Evolutionary conservation across 2,888 invertebrate species (phyloP), one percentile per base, ranked within the genome.

Genomic region (Tenthredo amoena): DNA sequence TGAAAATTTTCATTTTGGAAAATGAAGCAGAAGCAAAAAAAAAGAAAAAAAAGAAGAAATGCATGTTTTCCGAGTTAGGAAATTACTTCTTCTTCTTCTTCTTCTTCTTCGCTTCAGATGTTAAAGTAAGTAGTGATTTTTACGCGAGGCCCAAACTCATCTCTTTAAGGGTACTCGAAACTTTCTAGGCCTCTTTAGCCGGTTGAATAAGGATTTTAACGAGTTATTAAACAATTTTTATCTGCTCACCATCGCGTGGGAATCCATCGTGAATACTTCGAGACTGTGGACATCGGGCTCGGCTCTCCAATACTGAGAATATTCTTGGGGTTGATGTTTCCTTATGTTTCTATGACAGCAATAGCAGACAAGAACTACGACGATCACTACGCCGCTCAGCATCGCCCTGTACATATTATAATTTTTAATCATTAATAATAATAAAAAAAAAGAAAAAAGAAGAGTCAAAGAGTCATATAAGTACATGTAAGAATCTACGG

Each of bases 301-400:
- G 74, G 91, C 88, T 86, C 94, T 92, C 94, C 95, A 94, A 89
- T 94, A 95, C 79, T 92, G 92, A 68, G 93, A 91, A 87, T 92
- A 92, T 86, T 93, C 92, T 87, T 86, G 94, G 88, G 94, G 93
- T 84, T 94, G 94, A 87, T 94, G 92, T 90, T 95, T 95, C 86
- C 94, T 93, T 88, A 94, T 94, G 87, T 91, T 96, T 93, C 92
- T 95, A 93, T 96, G 96, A 91, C 96, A 96, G 93, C 96, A 96
- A 93, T 96, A 97, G 93, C 97, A 97, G 86, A 97, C 95, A 58
- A 97, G 95, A 91, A 97, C 96, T 86, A 97, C 95, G 77, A 97
- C 96, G 89, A 97, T 95, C 90, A 97, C 95, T 88, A 97, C 96
- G 43, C 97, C 96, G 91, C 97, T 97, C 89, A 97, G 94, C 95